Base-by-base conservation (phyloP, 2,797 vertebrate genomes). In the Sphaeramia orbicularis region DNA sequence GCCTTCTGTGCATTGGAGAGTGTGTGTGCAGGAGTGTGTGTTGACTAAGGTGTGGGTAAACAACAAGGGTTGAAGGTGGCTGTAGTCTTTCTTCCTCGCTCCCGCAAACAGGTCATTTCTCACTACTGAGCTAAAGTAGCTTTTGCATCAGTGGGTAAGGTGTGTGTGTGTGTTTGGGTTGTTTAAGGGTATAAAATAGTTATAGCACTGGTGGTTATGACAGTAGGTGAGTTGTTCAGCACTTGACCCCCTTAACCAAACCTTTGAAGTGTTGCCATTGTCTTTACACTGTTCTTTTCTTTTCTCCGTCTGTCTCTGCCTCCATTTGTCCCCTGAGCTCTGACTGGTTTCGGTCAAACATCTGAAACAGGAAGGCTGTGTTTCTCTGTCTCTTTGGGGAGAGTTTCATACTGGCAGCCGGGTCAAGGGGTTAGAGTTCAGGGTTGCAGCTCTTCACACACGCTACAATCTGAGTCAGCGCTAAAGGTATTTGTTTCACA, bases 381-480 rank as follows among this genome's bases (percentile, higher is more conserved):
- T 85, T 74, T 82, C 76, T 69, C 79, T 3, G 55, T 68, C 71
- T 71, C 82, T 71, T 77, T n/a, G 41, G 81, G 74, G 82, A 89
- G 85, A 36, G 66, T 85, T 80, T 84, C 72, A 74, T 85, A 83
- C 87, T 84, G 83, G 80, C 86, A 83, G 74, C 67, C 37, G 13
- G 90, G 92, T 91, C 88, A 65, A 15, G 47, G 64, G 89, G 92
- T 93, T 64, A 87, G 70, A 87, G 91, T 89, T 91, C 90, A 92
- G 87, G 87, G 89, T 92, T 58, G 59, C 76, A 81, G 76, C 74
- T 78, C 84, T 85, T 86, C 80, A 55, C 75, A 49, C 63, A 49
- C 63, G 54, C 59, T n/a, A 13, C 35, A 70, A 48, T 75, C 86
- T 57, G 83, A 90, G 78, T 92, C 92, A 84, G 90, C 88, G 50